Percentiles rank a stretch among this genome's conserved stretches.
Evolutionary conservation across 23 tunicate species (phyloP).

Genomic region (Ciona savignyi): DNA sequence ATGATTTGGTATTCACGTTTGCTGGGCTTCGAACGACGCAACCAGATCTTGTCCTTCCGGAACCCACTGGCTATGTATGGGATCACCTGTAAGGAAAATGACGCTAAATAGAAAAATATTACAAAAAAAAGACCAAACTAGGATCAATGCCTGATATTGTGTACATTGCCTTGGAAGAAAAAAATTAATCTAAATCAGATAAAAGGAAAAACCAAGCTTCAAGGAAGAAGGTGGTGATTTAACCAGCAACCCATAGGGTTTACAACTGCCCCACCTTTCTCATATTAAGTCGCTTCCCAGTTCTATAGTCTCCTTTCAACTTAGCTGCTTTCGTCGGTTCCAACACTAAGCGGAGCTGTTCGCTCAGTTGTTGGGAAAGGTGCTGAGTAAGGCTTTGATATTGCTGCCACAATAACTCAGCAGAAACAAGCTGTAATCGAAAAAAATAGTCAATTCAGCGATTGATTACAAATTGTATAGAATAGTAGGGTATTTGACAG

Average conservation of each 20-base stretch:
- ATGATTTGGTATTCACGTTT: constrained; percentile 79
- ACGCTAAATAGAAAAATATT: too few relatives aligned
- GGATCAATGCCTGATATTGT: too few relatives aligned
- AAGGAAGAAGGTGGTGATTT: too few relatives aligned
- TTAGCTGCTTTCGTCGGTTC: constrained; percentile 93
- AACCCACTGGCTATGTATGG: constrained; percentile 96
- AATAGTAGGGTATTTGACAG: too few relatives aligned
- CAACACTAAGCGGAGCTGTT: constrained; percentile 84
- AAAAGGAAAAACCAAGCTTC: too few relatives aligned
- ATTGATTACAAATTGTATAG: neutral
- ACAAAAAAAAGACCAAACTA: neutral
- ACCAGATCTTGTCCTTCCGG: constrained; percentile 95
- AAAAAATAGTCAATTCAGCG: neutral
- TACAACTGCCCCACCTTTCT: constrained; percentile 74
- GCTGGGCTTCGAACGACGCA: constrained; percentile 88
- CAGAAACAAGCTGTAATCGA: constrained; percentile 11
- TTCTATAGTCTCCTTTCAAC: constrained; percentile 86
- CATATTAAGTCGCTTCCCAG: constrained; percentile 91
- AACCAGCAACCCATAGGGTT: too few relatives aligned
- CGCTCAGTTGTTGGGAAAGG: constrained; percentile 67
- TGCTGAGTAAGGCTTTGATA: constrained; percentile 51
- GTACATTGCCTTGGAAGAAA: too few relatives aligned
- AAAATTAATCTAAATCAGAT: too few relatives aligned
- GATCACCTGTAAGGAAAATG: constrained; percentile 32
- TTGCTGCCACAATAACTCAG: constrained; percentile 80